Evolutionary conservation across 2,113 vertebrate species (phyloP), one percentile per base, ranked within the genome.

Genomic region (Tyrannus savana): DNA sequence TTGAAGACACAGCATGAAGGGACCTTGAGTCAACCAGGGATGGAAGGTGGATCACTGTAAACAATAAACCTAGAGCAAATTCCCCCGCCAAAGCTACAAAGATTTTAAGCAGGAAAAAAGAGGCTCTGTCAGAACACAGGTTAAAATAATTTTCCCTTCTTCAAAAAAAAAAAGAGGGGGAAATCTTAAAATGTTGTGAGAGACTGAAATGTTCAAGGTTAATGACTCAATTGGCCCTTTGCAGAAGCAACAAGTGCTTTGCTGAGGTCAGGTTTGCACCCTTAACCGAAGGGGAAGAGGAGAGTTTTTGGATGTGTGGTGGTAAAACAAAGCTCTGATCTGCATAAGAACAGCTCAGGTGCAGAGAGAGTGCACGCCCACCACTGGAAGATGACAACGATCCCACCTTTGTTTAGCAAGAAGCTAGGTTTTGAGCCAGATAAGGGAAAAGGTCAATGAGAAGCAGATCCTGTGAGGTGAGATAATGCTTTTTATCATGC

Each of bases 201-300:
- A n/a, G 11, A 52, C 46, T 52, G 37, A 75, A 82, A 76, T 55
- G 39, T 53, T 47, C 60, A 83, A 75, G 47, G 55, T 62, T 76
- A 76, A 62, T 31, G 21, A 60, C 25, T 55, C 16, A 31, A 35
- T 0, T 62, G 24, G 17, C 58, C 0, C 3, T 35, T 69, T 62
- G 41, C 25, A 69, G 82, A 89, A 83, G 21, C 21, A 62, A 71
- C 41, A 49, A 41, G 41, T 69, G 41, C n/a, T 69, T 55, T 68
- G 79, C 63, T 47, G 24, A 62, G 24, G 46, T 41, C 47, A 68
- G 30, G 28, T 68, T 68, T 82, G 30, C 39, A 53, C 3, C 7
- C 19, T 9, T 41, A 41, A 3, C 19, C 4, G 10, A 62, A 62
- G 0, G 1, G 19, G 39, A 46, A 6, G 27, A 68, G 7, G 6